Percentiles rank a stretch among this genome's conserved stretches.
These are phyloP conservation scores for Agelastica alni DNA, from an alignment of 2,888 invertebrate genomes.

Conservation along the genomic window DNA sequence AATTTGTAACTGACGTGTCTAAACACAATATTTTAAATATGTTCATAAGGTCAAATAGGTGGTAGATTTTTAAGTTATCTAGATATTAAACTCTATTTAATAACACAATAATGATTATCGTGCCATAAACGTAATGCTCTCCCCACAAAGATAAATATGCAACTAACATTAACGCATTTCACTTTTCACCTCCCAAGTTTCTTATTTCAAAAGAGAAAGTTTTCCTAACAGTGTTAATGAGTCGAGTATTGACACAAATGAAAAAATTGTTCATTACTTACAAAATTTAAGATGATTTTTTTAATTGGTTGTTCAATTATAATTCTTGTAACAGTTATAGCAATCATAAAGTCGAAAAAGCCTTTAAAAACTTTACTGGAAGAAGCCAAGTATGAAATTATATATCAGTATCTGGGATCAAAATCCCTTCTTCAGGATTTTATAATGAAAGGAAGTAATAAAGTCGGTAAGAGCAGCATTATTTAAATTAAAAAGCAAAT, in stretches of 20 bases:
- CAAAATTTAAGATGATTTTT: conserved; percentile 43
- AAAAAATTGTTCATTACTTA: conserved; percentile 5
- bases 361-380: conserved; percentile 60
- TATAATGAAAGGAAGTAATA: conserved; percentile 62
- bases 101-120: no score
- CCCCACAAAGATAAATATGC: no score
- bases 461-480: conserved; percentile 58
- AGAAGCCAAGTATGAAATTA: conserved; percentile 61
- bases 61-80: no score
- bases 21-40: not conserved
- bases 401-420: conserved; percentile 65
- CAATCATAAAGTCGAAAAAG: conserved; percentile 60
- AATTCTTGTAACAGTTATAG: conserved; percentile 43
- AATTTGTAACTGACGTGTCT: no score
- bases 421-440: conserved; percentile 66
- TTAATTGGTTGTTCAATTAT: conserved; percentile 45
- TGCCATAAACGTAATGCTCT: no score
- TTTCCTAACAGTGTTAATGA: conserved; percentile 12
- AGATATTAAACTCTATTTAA: no score
- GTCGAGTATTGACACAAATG: conserved; percentile 15
- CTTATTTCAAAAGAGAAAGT: conserved; percentile 19
- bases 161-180: conserved; percentile 3
- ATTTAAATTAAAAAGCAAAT: no score
- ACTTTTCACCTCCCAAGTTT: conserved; percentile 8
- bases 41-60: no score